These are phyloP conservation scores for Meles meles DNA, from an alignment of 2,113 vertebrate genomes.

Conservation along the genomic window DNA sequence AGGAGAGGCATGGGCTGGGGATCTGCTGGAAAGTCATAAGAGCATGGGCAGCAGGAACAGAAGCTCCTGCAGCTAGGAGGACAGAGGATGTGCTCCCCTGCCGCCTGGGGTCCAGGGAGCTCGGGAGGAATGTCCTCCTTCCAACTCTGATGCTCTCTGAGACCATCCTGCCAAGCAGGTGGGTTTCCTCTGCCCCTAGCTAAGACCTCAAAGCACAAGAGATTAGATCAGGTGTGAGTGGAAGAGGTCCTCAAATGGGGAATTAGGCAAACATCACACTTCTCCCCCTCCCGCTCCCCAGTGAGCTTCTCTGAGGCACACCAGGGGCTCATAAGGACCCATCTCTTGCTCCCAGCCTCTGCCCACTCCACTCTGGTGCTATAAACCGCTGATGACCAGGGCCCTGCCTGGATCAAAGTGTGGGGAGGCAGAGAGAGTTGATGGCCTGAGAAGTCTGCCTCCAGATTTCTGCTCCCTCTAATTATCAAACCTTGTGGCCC, in stretches of 20 bases:
- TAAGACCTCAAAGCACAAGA: not conserved
- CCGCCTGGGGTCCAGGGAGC: not conserved
- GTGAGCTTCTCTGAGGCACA: not conserved
- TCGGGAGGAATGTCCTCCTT: not conserved
- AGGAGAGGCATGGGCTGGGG: not conserved
- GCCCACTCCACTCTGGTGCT: not conserved
- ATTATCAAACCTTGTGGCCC: not conserved
- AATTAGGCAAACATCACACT: not conserved
- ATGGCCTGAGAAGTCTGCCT: not conserved
- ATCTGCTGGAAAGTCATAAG: not conserved
- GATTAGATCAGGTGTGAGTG: not conserved
- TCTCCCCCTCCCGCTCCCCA: not conserved
- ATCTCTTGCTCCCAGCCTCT: not conserved
- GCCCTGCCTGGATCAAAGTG: rapidly evolving
- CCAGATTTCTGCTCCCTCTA: not conserved
- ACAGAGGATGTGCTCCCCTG: too few relatives aligned
- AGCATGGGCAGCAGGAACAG: not conserved
- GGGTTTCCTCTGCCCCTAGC: not conserved
- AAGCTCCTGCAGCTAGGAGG: not conserved
- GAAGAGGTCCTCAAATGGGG: not conserved
- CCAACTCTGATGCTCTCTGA: not conserved
- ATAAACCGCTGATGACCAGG: not conserved
- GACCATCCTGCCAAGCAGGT: not conserved
- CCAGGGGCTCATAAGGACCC: not conserved
- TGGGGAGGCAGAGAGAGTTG: not conserved